Evolutionary conservation across 2,797 vertebrate species (phyloP).

Genomic region (Tenualosa thibaudeaui): DNA sequence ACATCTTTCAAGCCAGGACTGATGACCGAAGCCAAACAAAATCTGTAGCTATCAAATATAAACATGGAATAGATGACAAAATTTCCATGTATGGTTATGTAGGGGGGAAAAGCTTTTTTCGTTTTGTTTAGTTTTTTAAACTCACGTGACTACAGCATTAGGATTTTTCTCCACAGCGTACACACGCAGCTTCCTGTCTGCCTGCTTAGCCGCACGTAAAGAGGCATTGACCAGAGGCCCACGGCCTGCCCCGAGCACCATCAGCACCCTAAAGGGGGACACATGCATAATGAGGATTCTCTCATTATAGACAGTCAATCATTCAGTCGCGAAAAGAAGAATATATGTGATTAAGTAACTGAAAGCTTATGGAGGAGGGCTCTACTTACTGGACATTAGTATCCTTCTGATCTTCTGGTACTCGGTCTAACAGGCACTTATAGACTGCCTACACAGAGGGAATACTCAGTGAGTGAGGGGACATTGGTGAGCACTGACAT

Average conservation of each 20-base stretch:
- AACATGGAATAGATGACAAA: no score
- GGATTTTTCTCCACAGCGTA: constrained; percentile 94
- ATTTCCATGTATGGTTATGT: background rate
- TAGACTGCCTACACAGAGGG: constrained; percentile 81
- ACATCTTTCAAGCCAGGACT: background rate
- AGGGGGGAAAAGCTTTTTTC: background rate
- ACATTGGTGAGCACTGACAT: background rate
- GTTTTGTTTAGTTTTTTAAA: constrained; percentile 22
- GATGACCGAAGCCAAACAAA: background rate
- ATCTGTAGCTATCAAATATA: no score
- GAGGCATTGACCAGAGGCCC: constrained; percentile 91
- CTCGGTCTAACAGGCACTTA: constrained; percentile 88
- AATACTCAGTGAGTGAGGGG: background rate
- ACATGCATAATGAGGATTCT: background rate
- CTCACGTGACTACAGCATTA: constrained; percentile 91
- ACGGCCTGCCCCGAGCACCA: constrained; percentile 90
- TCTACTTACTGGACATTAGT: constrained; percentile 85
- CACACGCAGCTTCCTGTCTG: constrained; percentile 80
- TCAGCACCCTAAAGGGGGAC: constrained; percentile 77
- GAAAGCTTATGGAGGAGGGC: background rate
- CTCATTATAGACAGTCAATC: background rate
- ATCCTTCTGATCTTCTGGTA: constrained; percentile 89
- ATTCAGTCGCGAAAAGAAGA: background rate
- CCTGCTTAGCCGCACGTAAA: constrained; percentile 84
- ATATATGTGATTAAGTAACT: background rate